These are phyloP conservation scores for Rissa tridactyla DNA, from an alignment of 2,113 vertebrate species.

Conservation along the genomic window DNA sequence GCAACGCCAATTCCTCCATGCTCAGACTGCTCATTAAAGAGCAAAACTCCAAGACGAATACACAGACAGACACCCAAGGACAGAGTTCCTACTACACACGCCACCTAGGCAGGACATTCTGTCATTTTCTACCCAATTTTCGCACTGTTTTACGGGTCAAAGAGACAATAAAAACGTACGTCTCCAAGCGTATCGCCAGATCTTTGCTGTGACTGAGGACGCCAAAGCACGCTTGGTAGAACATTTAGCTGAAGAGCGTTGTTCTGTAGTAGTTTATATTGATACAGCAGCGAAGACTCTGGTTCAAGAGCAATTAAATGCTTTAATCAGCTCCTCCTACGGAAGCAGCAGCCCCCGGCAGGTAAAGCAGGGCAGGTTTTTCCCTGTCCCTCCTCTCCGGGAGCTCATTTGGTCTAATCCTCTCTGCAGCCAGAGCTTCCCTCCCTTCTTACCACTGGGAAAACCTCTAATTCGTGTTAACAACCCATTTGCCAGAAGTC, in stretches of 20 bases:
- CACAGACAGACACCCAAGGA: fast-evolving
- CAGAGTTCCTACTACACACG: background rate
- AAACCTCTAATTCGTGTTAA: background rate
- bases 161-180: background rate
- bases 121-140: background rate
- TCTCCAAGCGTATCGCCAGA: too few relatives aligned
- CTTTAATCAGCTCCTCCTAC: background rate
- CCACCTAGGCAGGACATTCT: background rate
- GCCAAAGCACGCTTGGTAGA: background rate
- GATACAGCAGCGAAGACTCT: background rate
- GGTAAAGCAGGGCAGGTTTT: background rate
- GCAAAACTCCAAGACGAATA: fast-evolving
- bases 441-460: background rate
- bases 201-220: background rate
- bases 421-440: background rate
- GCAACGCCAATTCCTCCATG: background rate
- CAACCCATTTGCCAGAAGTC: background rate
- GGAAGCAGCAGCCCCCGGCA: background rate
- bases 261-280: background rate
- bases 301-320: background rate
- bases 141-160: background rate
- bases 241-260: background rate
- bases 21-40: background rate
- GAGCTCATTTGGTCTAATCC: background rate
- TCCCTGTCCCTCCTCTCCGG: background rate